Evolutionary conservation across 2,888 invertebrate genomes (phyloP), one percentile per base, ranked within the genome.

Genomic region (Xestobium rufovillosum): DNA sequence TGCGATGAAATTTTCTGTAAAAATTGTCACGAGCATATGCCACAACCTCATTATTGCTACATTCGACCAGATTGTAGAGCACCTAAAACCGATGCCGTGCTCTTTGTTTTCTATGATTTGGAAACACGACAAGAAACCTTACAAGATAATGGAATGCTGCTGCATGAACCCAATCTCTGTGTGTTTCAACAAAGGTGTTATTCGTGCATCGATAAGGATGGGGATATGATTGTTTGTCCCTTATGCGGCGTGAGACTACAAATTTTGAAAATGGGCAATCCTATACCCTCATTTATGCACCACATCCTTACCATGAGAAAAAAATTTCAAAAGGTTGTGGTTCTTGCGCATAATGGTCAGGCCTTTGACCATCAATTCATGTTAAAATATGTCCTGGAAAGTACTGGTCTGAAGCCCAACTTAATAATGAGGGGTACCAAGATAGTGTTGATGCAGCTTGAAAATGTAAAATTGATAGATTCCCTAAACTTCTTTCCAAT

Each of bases 21-120:
- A n/a, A n/a, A n/a, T n/a, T n/a, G n/a, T n/a, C n/a, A n/a, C 17
- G 17, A 4, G 19, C 34, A 36, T 19, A 13, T 16, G 1, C 17
- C 34, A 2, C 3, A 10, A 3, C 26, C 8, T 2, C 42, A 42
- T 19, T 13, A 23, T 2, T 42, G 39, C 23, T 39, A 31, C 17
- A 43, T 38, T 8, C 42, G 39, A 12, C 28, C 13, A 6, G 34
- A 44, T 15, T 33, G 3, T 3, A 19, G 36, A 8, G 41, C 34
- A 28, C 42, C 44, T 3, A 35, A 26, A 14, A 26, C 29, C 8
- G 14, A 17, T 2, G 34, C 31, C 10, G 11, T 16, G 2, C 26
- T 45, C 3, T 41, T 38, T 14, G 29, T 43, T 12, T 44, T 44
- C 14, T 44, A n/a, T n/a, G n/a, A n/a, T n/a, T n/a, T n/a, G n/a